Evolutionary conservation across 1,140 invertebrate genomes (phyloP).

Genomic region (Drosophila auraria): DNA sequence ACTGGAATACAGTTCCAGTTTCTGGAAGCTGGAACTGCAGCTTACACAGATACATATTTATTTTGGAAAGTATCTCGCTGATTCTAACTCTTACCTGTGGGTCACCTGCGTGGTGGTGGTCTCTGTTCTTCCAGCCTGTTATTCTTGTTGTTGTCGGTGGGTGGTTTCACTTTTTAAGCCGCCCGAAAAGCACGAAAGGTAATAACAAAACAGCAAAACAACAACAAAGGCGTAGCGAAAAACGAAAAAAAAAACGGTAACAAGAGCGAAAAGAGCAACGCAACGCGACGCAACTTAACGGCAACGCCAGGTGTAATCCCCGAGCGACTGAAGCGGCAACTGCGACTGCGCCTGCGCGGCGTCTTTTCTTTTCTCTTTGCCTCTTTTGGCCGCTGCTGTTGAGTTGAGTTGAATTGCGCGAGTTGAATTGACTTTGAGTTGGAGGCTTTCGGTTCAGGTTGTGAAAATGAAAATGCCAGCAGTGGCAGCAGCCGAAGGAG

Average conservation of each 20-base stretch:
- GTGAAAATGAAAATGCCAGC: constrained; percentile 23
- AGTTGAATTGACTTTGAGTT: constrained; percentile 26
- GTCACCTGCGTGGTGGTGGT: constrained; percentile 10
- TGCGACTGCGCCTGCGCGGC: constrained; percentile 49
- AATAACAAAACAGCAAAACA: constrained; percentile 1
- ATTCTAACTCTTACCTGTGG: constrained; percentile 17
- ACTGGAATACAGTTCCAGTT: constrained; percentile 7
- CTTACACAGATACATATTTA: too few species aligned
- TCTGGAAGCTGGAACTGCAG: constrained; percentile 5
- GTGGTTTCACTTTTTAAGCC: constrained; percentile 69
- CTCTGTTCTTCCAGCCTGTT: neutral
- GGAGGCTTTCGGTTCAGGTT: constrained; percentile 6
- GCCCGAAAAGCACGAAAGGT: neutral
- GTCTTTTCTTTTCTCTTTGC: constrained; percentile 47
- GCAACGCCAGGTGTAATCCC: constrained; percentile 35
- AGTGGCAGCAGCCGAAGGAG: neutral
- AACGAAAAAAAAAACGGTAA: neutral
- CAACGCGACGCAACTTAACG: constrained; percentile 6
- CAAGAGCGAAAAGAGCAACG: constrained; percentile 13
- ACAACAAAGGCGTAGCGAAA: neutral
- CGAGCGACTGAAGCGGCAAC: constrained; percentile 10
- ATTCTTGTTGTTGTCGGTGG: neutral
- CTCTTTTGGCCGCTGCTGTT: constrained; percentile 37
- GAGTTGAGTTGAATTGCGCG: constrained; percentile 1
- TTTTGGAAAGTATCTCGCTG: neutral